phyloP scores from a whole-genome alignment of 1,140 invertebrate species.

The Nilaparvata lugens region DNA sequence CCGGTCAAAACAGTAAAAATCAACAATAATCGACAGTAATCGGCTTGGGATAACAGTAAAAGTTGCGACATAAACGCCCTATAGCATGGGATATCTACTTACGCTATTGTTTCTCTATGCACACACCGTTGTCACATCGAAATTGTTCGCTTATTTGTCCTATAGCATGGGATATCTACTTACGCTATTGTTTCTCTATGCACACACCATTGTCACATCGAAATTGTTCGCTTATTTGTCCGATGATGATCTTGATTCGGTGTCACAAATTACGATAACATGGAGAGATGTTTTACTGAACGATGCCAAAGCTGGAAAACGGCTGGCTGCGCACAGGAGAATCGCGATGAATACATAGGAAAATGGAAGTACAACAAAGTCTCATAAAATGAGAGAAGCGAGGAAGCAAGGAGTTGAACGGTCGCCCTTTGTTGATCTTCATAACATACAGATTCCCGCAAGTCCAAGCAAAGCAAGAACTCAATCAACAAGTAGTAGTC shows the following conservation, averaged over 20 bases:
- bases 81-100: too few relatives aligned
- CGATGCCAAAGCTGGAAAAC: slow-evolving; percentile 11
- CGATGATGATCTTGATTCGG: slow-evolving; percentile 24
- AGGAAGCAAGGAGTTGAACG: slow-evolving; percentile 8
- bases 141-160: slow-evolving; percentile 26
- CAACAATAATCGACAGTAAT: too few relatives aligned
- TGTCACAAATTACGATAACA: slow-evolving; percentile 26
- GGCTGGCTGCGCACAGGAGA: background rate
- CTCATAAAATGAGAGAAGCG: slow-evolving; percentile 31
- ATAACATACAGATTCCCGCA: background rate
- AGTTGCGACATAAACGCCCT: too few relatives aligned
- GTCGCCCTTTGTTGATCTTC: background rate
- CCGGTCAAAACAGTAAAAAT: too few relatives aligned
- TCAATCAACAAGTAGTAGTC: too few relatives aligned
- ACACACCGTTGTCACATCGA: slow-evolving; percentile 14
- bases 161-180: too few relatives aligned
- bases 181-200: too few relatives aligned
- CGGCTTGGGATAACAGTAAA: too few relatives aligned
- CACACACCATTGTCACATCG: slow-evolving; percentile 13
- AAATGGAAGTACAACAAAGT: too few relatives aligned
- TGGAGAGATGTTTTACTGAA: slow-evolving; percentile 22
- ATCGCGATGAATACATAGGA: too few relatives aligned
- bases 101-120: too few relatives aligned
- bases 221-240: slow-evolving; percentile 25
- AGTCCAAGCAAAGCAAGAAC: too few relatives aligned